Evolutionary conservation across 92 coral and sea anemone genomes (phyloP), one percentile per base, ranked within the genome.

Genomic region (Micromussa lordhowensis): DNA sequence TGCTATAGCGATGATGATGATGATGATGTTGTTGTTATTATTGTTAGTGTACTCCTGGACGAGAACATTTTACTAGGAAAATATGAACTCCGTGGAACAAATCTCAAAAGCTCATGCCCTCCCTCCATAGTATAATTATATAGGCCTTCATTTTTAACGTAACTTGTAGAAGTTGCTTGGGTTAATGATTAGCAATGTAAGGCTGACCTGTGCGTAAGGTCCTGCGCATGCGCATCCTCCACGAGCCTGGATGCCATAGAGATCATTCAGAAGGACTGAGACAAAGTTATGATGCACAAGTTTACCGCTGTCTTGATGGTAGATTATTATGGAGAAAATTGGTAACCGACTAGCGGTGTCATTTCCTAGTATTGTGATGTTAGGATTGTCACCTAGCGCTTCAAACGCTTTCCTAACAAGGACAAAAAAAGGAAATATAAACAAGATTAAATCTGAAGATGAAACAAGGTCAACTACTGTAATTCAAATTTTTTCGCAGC

Each of bases 221-320:
- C 98, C 98, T 7, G 98, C 98, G 83, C 98, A 95, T 55, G 98
- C 98, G 86, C 98, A 95, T 19, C 98, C 98, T 6, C 98, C 98
- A 31, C 98, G 83, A 10, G 98, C 91, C 80, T 95, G 98, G 81
- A 95, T 95, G 28, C 98, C 98, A 58, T 92, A 95, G 71, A 95
- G 92, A 54, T 95, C 98, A 70, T 95, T 95, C 26, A 95, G 94
- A 4, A 95, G 83, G 6, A 93, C 95, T 1, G 98, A 95, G 5
- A 95, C 92, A 75, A 95, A 95, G 92, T 95, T 95, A 61, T 95
- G 98, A 73, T 95, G 98, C 13, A 95, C 90, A 14, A 95, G 94
- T 88, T 91, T 95, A 12, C 98, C 98, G 68, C 98, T 95, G 64
- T 93, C 98, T 18, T 82, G 93, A 38, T 95, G 98, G 87, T 92